Evolutionary conservation across 2,113 vertebrate species (phyloP).

Genomic region (Tinamus guttatus): DNA sequence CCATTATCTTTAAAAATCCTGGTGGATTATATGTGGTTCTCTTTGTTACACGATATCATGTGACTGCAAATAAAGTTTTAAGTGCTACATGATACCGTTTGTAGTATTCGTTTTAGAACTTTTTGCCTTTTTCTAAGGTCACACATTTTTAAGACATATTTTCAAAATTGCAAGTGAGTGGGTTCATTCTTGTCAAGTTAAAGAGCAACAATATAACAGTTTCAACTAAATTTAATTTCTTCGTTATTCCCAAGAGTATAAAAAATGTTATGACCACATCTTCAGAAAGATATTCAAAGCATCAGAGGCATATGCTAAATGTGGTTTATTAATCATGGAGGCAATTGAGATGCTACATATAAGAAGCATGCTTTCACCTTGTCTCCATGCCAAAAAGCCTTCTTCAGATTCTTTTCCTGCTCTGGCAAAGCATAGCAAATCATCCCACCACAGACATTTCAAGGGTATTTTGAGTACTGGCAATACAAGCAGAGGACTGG

Average conservation of each 20-base stretch:
- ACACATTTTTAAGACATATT: neutral
- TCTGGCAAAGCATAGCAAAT: conserved; percentile 35
- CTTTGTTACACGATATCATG: neutral
- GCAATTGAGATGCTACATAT: conserved; percentile 24
- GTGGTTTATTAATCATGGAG: conserved; percentile 59
- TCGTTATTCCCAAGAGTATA: neutral
- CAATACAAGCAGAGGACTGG: neutral
- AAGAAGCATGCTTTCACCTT: conserved; percentile 35
- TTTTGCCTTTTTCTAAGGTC: neutral
- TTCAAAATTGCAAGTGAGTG: neutral
- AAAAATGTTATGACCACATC: conserved; percentile 28
- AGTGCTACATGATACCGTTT: neutral
- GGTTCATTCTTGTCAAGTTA: rapidly evolving
- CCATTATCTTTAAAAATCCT: neutral
- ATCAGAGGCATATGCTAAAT: conserved; percentile 56
- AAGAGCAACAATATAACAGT: neutral
- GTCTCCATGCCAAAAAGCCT: conserved; percentile 53
- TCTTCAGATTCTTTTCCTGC: conserved; percentile 48
- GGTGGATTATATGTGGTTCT: neutral
- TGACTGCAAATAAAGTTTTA: neutral
- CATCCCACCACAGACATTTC: conserved; percentile 13
- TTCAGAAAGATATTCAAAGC: conserved; percentile 45
- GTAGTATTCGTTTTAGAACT: neutral
- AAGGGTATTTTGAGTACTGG: neutral
- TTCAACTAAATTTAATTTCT: neutral